phyloP scores from a whole-genome alignment of 2,797 vertebrate genomes.

The Diplodus puntazzo region DNA sequence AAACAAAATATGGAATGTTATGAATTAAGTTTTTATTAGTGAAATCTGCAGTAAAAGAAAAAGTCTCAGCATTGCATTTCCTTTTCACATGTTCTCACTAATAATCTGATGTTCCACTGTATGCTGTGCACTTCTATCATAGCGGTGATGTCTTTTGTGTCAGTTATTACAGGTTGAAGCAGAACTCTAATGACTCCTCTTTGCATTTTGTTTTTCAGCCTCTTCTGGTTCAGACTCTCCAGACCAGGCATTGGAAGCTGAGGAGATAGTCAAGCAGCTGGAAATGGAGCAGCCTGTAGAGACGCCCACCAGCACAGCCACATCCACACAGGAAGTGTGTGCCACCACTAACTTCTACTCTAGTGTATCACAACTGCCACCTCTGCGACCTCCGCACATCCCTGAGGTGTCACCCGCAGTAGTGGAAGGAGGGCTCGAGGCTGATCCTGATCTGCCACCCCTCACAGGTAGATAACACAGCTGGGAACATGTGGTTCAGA shows the following conservation, averaged over 20 bases:
- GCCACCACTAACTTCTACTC: slow-evolving; percentile 86
- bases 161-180: too few relatives aligned
- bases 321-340: slow-evolving; percentile 78
- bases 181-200: neutral
- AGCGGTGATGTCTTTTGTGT: neutral
- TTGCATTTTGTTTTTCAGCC: slow-evolving; percentile 72
- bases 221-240: slow-evolving; percentile 95
- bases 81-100: neutral
- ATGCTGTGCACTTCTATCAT: neutral
- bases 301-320: slow-evolving; percentile 90
- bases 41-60: neutral
- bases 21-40: neutral
- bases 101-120: neutral
- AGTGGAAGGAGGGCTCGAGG: slow-evolving; percentile 87
- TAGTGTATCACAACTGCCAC: slow-evolving; percentile 83
- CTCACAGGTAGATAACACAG: slow-evolving; percentile 89
- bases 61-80: too few relatives aligned
- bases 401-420: slow-evolving; percentile 78
- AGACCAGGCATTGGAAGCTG: slow-evolving; percentile 94
- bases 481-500: neutral
- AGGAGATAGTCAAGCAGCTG: slow-evolving; percentile 97
- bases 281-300: slow-evolving; percentile 96
- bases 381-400: slow-evolving; percentile 83
- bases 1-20: neutral
- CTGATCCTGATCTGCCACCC: slow-evolving; percentile 92